Evolutionary conservation across 2,113 vertebrate species (phyloP), one percentile per base, ranked within the genome.

Genomic region (Merops nubicus): DNA sequence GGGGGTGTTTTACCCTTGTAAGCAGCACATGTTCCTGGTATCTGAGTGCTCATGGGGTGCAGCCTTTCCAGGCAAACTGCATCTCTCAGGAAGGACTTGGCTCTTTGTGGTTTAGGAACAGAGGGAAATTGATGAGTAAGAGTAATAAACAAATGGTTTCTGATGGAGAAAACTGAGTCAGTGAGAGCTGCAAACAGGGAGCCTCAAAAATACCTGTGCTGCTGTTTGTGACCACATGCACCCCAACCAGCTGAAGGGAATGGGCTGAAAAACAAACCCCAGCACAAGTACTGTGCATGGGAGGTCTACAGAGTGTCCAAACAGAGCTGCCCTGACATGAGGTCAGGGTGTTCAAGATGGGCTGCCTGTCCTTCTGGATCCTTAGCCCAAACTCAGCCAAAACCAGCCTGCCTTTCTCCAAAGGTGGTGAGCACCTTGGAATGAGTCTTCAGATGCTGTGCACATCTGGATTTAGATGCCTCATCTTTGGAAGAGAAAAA

Each of bases 261-360:
- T 19, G 33, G 62, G 12, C 8, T 9, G 47, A 57, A 47, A 4
- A 43, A 59, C 23, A 81, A 70, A 70, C 63, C 38, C 78, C 69
- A 69, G 40, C 21, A 23, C 0, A 3, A 54, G 33, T 13, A 26
- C 13, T 38, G 5, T 5, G 5, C 8, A 2, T 8, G 19, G 51
- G 21, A 50, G 12, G 50, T 7, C 12, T 17, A 40, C 6, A 9
- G 53, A 22, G 47, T 26, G 10, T n/a, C n/a, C n/a, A n/a, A n/a
- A n/a, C n/a, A 57, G 26, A 78, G 45, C 36, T 26, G 64, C 16
- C 50, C 64, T 85, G 73, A 47, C 12, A 8, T 5, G 38, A 57
- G n/a, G 69, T 54, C 64, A 28, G 15, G 8, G 29, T 23, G 74
- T 73, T 53, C 56, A 36, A 18, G 38, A 4, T 20, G 23, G 20